Conservation (phyloP, 1,140 invertebrate genomes). For the Drosophila triauraria region DNA sequence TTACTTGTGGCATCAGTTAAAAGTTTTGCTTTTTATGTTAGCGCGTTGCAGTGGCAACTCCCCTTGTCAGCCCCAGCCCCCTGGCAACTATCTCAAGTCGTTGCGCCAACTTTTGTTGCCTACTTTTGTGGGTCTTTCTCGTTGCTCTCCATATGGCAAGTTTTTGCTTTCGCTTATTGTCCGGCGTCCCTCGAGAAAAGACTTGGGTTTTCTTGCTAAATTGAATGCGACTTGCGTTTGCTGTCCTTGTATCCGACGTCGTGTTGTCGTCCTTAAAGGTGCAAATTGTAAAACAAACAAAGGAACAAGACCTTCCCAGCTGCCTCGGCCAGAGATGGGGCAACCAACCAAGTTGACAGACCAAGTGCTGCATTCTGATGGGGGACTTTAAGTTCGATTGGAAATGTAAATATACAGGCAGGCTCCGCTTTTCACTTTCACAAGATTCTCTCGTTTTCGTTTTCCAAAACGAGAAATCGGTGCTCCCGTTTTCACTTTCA, state of each 20-base stretch:
- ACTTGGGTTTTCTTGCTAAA: constrained; percentile 74
- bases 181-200: constrained; percentile 49
- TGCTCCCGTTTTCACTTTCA: no score
- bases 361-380: constrained; percentile 6
- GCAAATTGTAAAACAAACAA: constrained; percentile 57
- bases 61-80: neutral
- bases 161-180: constrained; percentile 72
- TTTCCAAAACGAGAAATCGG: no score
- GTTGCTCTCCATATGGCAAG: constrained; percentile 39
- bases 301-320: constrained; percentile 27
- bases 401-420: neutral
- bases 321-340: constrained; percentile 20
- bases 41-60: constrained; percentile 64
- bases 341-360: constrained; percentile 19
- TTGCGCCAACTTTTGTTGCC: constrained; percentile 62
- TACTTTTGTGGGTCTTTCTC: constrained; percentile 39
- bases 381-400: constrained; percentile 1
- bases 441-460: no score
- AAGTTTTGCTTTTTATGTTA: constrained; percentile 79
- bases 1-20: constrained; percentile 78
- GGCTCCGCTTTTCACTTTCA: no score
- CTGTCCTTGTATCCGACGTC: constrained; percentile 31
- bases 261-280: constrained; percentile 51
- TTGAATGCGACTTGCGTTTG: constrained; percentile 76
- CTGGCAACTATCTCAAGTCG: constrained; percentile 61